Percentiles rank a stretch among this genome's conserved stretches.
Conservation (phyloP, 2,797 vertebrate species). For the Crypturellus tataupa region DNA sequence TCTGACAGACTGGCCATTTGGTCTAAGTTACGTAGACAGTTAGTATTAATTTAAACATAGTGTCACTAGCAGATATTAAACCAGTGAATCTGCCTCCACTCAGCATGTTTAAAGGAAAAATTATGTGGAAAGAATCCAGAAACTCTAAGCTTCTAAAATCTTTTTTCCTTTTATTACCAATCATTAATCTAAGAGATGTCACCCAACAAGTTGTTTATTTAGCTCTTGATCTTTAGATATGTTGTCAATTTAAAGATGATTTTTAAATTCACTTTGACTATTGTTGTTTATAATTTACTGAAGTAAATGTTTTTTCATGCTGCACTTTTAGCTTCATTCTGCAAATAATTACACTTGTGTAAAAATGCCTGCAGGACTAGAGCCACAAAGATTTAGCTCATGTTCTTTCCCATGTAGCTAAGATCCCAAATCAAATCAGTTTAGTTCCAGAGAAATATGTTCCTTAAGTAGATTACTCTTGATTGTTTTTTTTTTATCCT, state of each 20-base stretch:
- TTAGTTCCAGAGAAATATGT: background rate
- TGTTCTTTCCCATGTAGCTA: background rate
- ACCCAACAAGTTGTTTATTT: constrained; percentile 29
- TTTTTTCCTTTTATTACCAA: constrained; percentile 29
- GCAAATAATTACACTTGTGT: background rate
- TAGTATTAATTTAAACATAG: constrained; percentile 15
- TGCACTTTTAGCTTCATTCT: background rate
- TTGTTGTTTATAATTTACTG: background rate
- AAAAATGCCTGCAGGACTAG: background rate
- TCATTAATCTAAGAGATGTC: constrained; percentile 27
- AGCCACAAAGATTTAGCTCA: background rate
- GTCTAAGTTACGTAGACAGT: background rate
- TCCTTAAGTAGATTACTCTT: background rate
- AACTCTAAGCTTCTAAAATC: background rate
- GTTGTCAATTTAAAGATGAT: background rate
- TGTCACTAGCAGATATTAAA: constrained; percentile 22
- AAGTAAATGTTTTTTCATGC: constrained; percentile 14
- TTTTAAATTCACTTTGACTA: constrained; percentile 15
- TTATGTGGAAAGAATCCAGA: constrained; percentile 2
- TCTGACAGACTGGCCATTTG: background rate
- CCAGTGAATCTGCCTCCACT: constrained; percentile 3
- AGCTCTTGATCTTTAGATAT: constrained; percentile 20
- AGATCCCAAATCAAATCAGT: background rate
- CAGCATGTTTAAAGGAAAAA: constrained; percentile 6
- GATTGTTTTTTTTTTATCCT: background rate